These are phyloP conservation scores for Damaliscus lunatus DNA, from an alignment of 2,113 vertebrate species.

Conservation along the genomic window DNA sequence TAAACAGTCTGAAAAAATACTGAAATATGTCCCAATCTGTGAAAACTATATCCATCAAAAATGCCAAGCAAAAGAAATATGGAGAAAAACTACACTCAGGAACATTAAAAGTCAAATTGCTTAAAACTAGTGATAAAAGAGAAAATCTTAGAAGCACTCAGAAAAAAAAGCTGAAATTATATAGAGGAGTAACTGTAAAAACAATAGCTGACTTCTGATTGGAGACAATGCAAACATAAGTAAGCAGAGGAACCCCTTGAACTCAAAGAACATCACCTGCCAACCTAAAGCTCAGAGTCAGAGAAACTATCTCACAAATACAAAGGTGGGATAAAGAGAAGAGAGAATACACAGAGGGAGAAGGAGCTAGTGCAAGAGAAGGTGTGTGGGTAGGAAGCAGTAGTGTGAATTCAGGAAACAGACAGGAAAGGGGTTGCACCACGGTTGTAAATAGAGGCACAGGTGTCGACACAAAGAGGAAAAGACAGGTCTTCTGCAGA, in stretches of 20 bases:
- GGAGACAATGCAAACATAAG: neutral
- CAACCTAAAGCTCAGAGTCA: neutral
- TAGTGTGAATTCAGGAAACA: neutral
- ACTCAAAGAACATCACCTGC: neutral
- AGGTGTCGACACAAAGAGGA: fast-evolving
- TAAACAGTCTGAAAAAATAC: neutral
- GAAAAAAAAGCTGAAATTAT: neutral
- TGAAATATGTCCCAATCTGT: neutral
- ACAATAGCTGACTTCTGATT: neutral
- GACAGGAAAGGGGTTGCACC: fast-evolving
- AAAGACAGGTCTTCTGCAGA: neutral
- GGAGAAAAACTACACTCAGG: neutral
- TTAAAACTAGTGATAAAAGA: neutral
- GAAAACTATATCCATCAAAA: neutral
- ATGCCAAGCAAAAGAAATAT: neutral
- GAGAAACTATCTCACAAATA: neutral
- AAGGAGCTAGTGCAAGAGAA: neutral
- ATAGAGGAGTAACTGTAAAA: neutral
- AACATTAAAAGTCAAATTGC: neutral
- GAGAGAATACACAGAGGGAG: neutral
- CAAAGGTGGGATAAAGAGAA: neutral
- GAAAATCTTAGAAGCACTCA: neutral
- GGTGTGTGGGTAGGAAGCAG: too few species aligned
- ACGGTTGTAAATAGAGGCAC: fast-evolving
- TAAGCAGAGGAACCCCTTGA: neutral